Percentiles rank a stretch among this genome's conserved stretches.
These are phyloP conservation scores for Tipula unca DNA, from an alignment of 2,888 invertebrate species.

Conservation along the genomic window DNA sequence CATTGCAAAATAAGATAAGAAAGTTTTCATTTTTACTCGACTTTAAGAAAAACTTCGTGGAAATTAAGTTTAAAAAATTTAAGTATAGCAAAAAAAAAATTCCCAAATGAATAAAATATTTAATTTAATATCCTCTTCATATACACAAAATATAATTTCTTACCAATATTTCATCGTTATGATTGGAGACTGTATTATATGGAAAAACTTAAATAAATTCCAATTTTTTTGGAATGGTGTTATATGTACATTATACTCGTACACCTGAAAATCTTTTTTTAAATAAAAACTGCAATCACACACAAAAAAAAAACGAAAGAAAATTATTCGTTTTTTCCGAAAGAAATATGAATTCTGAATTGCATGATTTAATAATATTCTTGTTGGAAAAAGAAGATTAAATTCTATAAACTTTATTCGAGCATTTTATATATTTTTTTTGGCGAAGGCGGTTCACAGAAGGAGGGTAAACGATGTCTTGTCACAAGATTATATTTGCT, in stretches of 20 bases:
- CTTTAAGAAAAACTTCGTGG: background rate
- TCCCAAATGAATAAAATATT: conserved; percentile 4
- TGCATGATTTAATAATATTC: background rate
- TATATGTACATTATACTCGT: background rate
- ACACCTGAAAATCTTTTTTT: background rate
- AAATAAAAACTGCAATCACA: background rate
- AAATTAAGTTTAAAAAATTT: background rate
- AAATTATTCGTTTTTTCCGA: background rate
- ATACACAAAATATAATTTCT: background rate
- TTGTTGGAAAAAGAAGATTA: background rate
- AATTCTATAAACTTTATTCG: background rate
- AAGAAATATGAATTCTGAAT: background rate
- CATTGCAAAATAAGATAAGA: background rate
- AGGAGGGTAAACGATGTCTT: background rate
- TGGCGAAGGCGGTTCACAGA: background rate
- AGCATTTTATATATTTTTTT: background rate
- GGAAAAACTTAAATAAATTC: background rate
- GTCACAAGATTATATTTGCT: background rate
- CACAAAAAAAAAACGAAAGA: too few species aligned
- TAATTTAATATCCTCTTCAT: background rate
- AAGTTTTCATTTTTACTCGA: background rate
- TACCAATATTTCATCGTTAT: background rate
- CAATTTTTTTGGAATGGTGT: background rate
- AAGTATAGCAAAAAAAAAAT: background rate
- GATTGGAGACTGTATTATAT: background rate